A percentile compares a stretch with the other conserved stretches of the same genome.
phyloP scores from a whole-genome alignment of 2,797 vertebrate species.

The Coregonus suidteri region DNA sequence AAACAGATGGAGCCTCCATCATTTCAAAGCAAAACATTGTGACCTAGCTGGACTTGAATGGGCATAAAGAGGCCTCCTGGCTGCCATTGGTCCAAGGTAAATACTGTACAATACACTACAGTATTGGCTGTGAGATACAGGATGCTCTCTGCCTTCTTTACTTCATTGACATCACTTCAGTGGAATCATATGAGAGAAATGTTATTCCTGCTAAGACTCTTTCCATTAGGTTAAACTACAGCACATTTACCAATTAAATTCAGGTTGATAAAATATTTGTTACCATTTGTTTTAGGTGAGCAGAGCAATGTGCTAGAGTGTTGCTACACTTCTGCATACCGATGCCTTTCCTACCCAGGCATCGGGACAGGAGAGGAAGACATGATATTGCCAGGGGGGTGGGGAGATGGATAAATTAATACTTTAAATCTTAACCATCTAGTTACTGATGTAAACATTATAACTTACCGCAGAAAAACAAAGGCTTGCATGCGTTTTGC shows the following conservation, averaged over 20 bases:
- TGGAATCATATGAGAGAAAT: background rate
- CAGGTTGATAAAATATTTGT: background rate
- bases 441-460: too few species aligned
- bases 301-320: background rate
- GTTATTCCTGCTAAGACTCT: background rate
- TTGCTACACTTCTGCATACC: background rate
- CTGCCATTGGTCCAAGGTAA: background rate
- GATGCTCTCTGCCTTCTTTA: background rate
- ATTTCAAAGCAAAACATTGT: background rate
- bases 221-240: background rate
- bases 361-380: background rate
- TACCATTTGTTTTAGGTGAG: background rate
- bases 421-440: too few species aligned
- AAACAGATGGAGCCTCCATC: conserved; percentile 1
- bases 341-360: too few species aligned
- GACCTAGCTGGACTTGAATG: background rate
- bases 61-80: background rate
- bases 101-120: background rate
- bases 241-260: background rate
- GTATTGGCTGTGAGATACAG: background rate
- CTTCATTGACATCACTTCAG: background rate
- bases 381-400: background rate
- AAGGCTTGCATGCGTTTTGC: background rate
- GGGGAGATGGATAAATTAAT: background rate
- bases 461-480: too few species aligned